Base-by-base conservation (phyloP, 1,140 invertebrate species). In the Hylaeus anthracinus region DNA sequence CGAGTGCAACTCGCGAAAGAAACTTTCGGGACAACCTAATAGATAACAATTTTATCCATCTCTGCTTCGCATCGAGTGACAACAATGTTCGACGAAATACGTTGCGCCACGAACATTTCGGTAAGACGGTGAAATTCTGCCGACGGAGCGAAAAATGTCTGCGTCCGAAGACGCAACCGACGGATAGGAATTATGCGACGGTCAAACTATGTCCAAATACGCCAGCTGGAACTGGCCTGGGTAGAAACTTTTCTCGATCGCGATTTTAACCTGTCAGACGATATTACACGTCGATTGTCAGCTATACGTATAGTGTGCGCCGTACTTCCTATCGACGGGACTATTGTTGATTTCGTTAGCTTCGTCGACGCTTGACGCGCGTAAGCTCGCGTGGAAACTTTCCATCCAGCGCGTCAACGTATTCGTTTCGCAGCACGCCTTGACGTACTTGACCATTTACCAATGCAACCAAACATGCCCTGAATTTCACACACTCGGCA, bases 151-250 rank as follows among this genome's bases (percentile, higher is more conserved):
- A 61, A 79, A 84, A 83, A 58, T 84, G 71, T 64, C 58, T 39
- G 12, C 58, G 72, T 51, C n/a, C 43, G 14, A 37, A 69, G 45
- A 14, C 43, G 26, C 43, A 26, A 15, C 56, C 15, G 64, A 8
- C 37, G 56, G n/a, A 53, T 14, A 14, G 56, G 69, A 45, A 83
- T 65, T 75, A 84, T 83, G 75, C 73, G 83, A 74, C 64, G 63
- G 10, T 53, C 39, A 45, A 58, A 58, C 63, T 55, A 39, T n/a
- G 81, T 60, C 60, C 26, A 26, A 26, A 26, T 48, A 55, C 72
- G 69, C 65, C 56, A 14, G 9, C 12, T 55, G 10, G 12, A 39
- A 51, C 10, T 83, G 58, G 64, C 53, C 26, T 26, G 58, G 41
- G 77, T 39, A 43, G 15, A 26, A 26, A 9, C 58, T 71, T 71